These are phyloP conservation scores for Limanda limanda DNA, from an alignment of 2,113 vertebrate genomes.

Conservation along the genomic window DNA sequence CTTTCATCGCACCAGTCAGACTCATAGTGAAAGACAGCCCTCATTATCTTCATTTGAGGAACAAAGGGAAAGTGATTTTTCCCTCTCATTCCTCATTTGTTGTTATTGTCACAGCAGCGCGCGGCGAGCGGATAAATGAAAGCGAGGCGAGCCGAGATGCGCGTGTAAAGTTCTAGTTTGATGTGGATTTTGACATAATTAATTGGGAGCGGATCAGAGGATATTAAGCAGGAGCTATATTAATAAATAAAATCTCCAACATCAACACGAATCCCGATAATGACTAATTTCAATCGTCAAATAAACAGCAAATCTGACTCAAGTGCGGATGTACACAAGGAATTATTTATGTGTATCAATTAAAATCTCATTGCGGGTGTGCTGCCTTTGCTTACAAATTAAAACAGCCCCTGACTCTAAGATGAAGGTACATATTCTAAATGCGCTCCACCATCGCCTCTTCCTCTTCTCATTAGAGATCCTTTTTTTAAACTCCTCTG, in stretches of 20 bases:
- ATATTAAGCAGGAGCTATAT: slow-evolving; percentile 78
- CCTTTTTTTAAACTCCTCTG: slow-evolving; percentile 69
- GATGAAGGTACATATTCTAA: slow-evolving; percentile 81
- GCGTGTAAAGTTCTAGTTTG: slow-evolving; percentile 69
- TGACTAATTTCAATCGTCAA: slow-evolving; percentile 86
- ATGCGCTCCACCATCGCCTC: slow-evolving; percentile 67
- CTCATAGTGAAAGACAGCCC: slow-evolving; percentile 47
- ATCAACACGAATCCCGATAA: slow-evolving; percentile 85
- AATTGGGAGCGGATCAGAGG: slow-evolving; percentile 81
- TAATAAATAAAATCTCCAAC: slow-evolving; percentile 84
- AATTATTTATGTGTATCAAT: slow-evolving; percentile 96
- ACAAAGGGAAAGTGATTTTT: slow-evolving; percentile 67
- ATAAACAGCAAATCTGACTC: slow-evolving; percentile 88
- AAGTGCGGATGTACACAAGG: slow-evolving; percentile 89
- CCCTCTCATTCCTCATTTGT: slow-evolving; percentile 68
- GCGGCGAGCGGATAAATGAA: slow-evolving; percentile 62
- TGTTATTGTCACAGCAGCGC: slow-evolving; percentile 61
- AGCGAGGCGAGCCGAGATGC: slow-evolving; percentile 61
- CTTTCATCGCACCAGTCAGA: slow-evolving; percentile 25
- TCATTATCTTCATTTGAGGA: slow-evolving; percentile 72
- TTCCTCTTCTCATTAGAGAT: slow-evolving; percentile 79
- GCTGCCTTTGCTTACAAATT: slow-evolving; percentile 92
- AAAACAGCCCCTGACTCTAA: slow-evolving; percentile 80
- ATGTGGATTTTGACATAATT: slow-evolving; percentile 83
- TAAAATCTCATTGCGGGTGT: slow-evolving; percentile 91